Conservation (phyloP, 1,140 invertebrate genomes). For the Drosophila tani region DNA sequence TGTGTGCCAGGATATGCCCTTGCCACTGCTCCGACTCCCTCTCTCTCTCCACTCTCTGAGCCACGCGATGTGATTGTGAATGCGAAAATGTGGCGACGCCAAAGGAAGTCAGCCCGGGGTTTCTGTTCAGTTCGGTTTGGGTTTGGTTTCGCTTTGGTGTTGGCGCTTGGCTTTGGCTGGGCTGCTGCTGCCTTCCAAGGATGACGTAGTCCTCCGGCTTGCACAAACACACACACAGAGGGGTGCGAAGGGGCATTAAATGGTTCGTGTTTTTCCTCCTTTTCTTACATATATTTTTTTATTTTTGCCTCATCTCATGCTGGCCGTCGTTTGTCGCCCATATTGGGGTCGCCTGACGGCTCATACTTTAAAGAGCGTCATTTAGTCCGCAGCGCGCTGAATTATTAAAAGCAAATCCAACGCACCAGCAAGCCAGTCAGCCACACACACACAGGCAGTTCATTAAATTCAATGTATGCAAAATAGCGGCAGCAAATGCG, state of each 20-base stretch:
- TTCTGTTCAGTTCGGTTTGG: constrained; percentile 26
- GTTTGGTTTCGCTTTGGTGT: constrained; percentile 18
- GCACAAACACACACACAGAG: constrained; percentile 46
- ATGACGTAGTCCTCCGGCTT: constrained; percentile 78
- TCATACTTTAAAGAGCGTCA: constrained; percentile 77
- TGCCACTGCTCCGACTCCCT: constrained; percentile 3
- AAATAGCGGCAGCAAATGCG: constrained; percentile 71
- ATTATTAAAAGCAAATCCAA: constrained; percentile 78
- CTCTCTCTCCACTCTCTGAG: constrained; percentile 30
- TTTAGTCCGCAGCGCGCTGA: constrained; percentile 70
- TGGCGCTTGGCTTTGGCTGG: background rate
- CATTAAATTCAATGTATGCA: constrained; percentile 77
- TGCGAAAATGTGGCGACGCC: constrained; percentile 77
- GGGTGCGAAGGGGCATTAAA: constrained; percentile 66
- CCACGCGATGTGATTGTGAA: constrained; percentile 81
- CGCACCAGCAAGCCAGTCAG: constrained; percentile 25
- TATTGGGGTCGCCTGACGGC: constrained; percentile 72
- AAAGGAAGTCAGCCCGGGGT: constrained; percentile 61
- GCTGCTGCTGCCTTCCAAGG: constrained; percentile 50
- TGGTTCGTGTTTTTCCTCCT: constrained; percentile 58
- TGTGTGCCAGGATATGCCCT: constrained; percentile 22
- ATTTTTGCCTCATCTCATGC: constrained; percentile 41
- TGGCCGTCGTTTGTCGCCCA: constrained; percentile 21
- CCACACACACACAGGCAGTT: constrained; percentile 52
- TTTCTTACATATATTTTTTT: constrained; percentile 38